Evolutionary conservation across 2,888 invertebrate genomes (phyloP), one percentile per base, ranked within the genome.

Genomic region (Morinoia aosen): DNA sequence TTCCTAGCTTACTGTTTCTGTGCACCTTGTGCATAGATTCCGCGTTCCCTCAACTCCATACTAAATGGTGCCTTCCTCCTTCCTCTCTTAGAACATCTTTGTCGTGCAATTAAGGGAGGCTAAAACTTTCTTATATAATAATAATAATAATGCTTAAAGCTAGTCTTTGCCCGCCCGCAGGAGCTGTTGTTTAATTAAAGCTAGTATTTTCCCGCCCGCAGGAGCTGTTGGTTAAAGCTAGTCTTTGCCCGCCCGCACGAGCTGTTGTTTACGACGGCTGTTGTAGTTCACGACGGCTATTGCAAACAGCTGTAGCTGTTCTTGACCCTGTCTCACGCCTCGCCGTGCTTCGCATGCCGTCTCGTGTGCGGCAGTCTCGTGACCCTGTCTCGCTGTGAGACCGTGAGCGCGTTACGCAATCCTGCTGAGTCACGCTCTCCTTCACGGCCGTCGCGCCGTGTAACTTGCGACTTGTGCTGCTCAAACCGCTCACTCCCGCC

Each of bases 371-470:
- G 3, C n/a, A 25, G 88, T 39, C 19, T 11, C 25, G 88, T 88
- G 88, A 48, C 48, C 48, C 48, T 25, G 33, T 88, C 88, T 33
- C 88, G 25, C n/a, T 25, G 12, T 12, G 39, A 88, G n/a, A 39
- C 88, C 88, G 88, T 39, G 88, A 39, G 39, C 88, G 39, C 12
- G 12, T 88, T 88, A 88, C 88, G 88, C 88, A 88, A 88, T 61
- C 19, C 33, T 88, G 88, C 88, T 88, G 88, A 88, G 88, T 88
- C 88, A 88, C 88, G 88, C n/a, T 39, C 88, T 12, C 88, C 88
- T 88, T 88, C 88, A 88, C 88, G 88, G n/a, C 39, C n/a, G 88
- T 12, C n/a, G 88, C 88, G 61, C 61, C 19, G 61, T 61, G 61
- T 61, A 61, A 61, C 33, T 88, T 12, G 88, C 33, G n/a, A 39